Evolutionary conservation across 2,888 invertebrate species (phyloP).

Genomic region (Heliconius charithonia): DNA sequence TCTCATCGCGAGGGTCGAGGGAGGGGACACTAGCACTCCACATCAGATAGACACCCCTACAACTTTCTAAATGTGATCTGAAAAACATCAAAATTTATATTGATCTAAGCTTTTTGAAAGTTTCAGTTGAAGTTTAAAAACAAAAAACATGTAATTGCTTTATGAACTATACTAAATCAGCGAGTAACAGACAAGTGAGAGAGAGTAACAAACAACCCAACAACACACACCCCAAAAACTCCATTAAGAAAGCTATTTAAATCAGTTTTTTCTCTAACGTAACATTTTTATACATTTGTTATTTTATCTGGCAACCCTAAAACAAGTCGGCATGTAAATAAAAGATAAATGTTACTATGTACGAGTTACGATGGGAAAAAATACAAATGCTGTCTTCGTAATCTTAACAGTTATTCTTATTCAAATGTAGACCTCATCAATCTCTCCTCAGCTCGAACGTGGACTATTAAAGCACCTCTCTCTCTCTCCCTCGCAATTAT

Average conservation of each 20-base stretch:
- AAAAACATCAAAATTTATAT: not conserved
- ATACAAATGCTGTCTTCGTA: conserved; percentile 66
- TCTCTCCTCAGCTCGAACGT: conserved; percentile 75
- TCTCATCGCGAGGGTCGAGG: conserved; percentile 67
- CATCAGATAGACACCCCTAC: conserved; percentile 72
- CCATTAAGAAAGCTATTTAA: conserved; percentile 23
- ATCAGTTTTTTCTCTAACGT: conserved; percentile 12
- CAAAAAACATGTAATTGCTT: too few species aligned
- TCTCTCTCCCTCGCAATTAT: conserved; percentile 79
- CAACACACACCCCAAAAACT: not conserved
- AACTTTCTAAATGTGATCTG: conserved; percentile 32
- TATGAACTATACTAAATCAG: too few species aligned
- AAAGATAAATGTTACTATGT: not conserved
- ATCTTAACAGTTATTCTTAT: conserved; percentile 75
- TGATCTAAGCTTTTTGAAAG: not conserved
- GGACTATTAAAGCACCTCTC: conserved; percentile 75
- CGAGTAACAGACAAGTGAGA: too few species aligned
- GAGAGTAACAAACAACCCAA: too few species aligned
- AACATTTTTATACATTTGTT: conserved; percentile 11
- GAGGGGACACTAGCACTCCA: conserved; percentile 73
- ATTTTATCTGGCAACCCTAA: conserved; percentile 18
- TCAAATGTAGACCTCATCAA: conserved; percentile 80
- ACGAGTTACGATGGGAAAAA: conserved; percentile 52
- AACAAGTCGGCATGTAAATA: conserved; percentile 38
- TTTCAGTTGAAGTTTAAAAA: too few species aligned